Percentiles rank a stretch among this genome's conserved stretches.
phyloP scores from a whole-genome alignment of 64 coral and sea anemone genomes.

The Catalaphyllia jardinei region DNA sequence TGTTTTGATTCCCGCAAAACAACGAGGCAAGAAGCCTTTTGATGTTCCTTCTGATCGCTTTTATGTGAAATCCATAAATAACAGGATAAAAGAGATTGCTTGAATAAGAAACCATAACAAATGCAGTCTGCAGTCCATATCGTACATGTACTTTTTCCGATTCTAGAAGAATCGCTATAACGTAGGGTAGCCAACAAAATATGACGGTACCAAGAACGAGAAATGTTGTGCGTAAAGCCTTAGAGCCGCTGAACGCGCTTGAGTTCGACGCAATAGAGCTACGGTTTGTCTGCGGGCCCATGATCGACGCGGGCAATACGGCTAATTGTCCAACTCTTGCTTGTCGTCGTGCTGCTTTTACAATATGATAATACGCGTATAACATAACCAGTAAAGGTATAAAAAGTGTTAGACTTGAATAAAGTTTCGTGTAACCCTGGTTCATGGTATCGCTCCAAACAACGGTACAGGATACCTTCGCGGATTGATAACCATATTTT shows the following conservation, averaged over 20 bases:
- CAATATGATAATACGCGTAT: constrained; percentile 83
- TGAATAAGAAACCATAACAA: constrained; percentile 60
- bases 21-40: constrained; percentile 20
- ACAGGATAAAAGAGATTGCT: constrained; percentile 70
- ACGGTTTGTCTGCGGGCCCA: constrained; percentile 3
- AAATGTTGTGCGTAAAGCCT: constrained; percentile 77
- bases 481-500: constrained; percentile 79
- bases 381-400: constrained; percentile 69
- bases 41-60: constrained; percentile 70
- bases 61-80: constrained; percentile 90
- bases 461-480: constrained; percentile 84
- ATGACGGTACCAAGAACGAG: constrained; percentile 69
- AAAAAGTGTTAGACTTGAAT: constrained; percentile 46
- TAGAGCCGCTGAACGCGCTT: constrained; percentile 71
- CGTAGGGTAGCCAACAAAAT: constrained; percentile 86
- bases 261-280: constrained; percentile 69
- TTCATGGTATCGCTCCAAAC: constrained; percentile 77
- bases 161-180: constrained; percentile 71
- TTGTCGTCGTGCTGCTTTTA: constrained; percentile 86
- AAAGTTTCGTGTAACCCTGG: constrained; percentile 88
- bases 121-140: constrained; percentile 52
- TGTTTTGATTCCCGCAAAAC: constrained; percentile 37
- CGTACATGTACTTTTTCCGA: constrained; percentile 51
- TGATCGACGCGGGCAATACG: constrained; percentile 40
- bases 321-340: constrained; percentile 76